These are phyloP conservation scores for Laticauda laticaudata DNA, from an alignment of 2,113 vertebrate genomes.

Conservation along the genomic window DNA sequence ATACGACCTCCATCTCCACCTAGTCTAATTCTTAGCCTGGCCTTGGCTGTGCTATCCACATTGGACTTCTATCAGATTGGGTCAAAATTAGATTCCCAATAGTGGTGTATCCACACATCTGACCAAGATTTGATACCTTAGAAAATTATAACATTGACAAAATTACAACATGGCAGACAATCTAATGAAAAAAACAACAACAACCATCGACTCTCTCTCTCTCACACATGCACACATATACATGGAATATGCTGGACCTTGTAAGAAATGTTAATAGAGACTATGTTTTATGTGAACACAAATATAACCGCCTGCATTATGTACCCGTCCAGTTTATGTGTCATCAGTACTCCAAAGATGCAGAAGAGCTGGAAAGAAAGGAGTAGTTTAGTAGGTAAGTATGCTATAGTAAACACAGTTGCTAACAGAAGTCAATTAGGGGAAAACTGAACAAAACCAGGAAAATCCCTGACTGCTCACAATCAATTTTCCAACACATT, in stretches of 20 bases:
- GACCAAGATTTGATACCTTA: constrained; percentile 1
- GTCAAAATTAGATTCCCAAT: neutral
- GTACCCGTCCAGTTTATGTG: neutral
- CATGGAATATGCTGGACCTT: neutral
- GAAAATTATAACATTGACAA: constrained; percentile 2
- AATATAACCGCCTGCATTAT: neutral
- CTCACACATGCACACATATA: neutral
- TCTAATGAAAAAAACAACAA: constrained; percentile 6
- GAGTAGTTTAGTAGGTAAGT: neutral
- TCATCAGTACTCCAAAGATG: neutral
- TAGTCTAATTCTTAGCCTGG: neutral
- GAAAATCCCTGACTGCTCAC: neutral
- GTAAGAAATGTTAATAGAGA: neutral
- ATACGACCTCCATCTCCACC: neutral
- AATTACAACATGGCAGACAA: constrained; percentile 1
- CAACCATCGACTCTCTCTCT: neutral
- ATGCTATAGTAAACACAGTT: neutral
- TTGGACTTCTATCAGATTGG: neutral
- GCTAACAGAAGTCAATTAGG: neutral
- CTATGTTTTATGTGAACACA: neutral
- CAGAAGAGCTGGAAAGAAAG: neutral
- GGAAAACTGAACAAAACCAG: neutral
- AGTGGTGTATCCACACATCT: neutral
- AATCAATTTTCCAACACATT: neutral
- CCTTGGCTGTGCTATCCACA: neutral